phyloP scores from a whole-genome alignment of 2,113 vertebrate genomes.

The Ariopsis seemanni region DNA sequence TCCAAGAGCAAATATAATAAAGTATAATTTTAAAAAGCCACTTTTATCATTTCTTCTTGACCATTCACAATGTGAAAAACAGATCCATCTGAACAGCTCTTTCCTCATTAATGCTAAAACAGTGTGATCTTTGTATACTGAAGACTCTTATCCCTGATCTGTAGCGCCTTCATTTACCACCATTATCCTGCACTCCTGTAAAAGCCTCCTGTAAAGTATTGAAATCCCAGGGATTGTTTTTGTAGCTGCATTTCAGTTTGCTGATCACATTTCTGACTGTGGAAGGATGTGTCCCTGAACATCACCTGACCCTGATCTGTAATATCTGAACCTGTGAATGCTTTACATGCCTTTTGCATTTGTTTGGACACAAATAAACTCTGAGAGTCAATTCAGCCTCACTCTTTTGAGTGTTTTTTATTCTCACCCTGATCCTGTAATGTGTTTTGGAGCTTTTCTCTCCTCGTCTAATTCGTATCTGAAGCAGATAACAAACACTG shows the following conservation, averaged over 20 bases:
- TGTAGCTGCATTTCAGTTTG: constrained; percentile 29
- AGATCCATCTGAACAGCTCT: neutral
- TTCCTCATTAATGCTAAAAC: neutral
- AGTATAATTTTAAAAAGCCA: neutral
- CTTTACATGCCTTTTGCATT: constrained; percentile 58
- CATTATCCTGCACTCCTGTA: neutral
- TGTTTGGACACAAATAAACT: neutral
- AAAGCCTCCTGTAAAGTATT: neutral
- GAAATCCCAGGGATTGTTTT: constrained; percentile 31
- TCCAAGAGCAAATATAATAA: neutral
- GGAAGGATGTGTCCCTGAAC: constrained; percentile 32
- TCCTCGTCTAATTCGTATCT: too few relatives aligned
- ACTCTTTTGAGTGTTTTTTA: neutral
- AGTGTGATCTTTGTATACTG: neutral
- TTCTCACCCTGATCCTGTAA: neutral
- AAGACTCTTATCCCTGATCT: neutral
- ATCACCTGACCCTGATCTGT: constrained; percentile 57
- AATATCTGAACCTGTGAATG: constrained; percentile 58
- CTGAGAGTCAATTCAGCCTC: too few relatives aligned
- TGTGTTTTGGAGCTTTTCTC: too few relatives aligned
- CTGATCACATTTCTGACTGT: neutral
- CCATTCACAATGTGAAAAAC: too few relatives aligned
- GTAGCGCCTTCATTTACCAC: neutral
- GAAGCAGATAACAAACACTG: too few relatives aligned
- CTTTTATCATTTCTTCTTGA: neutral